Base-by-base conservation (phyloP, 2,797 vertebrate species). In the Sparidentex hasta region DNA sequence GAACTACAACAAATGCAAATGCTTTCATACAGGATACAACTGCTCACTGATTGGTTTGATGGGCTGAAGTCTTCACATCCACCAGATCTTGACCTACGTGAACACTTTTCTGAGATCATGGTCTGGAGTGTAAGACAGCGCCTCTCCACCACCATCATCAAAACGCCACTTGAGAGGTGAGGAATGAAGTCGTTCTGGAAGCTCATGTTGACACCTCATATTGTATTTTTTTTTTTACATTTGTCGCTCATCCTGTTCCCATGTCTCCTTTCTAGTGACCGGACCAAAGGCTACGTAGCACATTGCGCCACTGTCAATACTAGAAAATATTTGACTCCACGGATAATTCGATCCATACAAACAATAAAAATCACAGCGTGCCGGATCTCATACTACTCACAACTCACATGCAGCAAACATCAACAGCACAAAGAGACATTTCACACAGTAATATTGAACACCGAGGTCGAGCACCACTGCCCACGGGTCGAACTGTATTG, bases 361-460 rank as follows among this genome's bases (percentile, higher is more conserved):
- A 62, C 20, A 23, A 76, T 21, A 43, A 23, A 56, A 48, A 7
- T 5, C 48, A 50, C 38, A 47, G 20, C 7, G 56, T 33, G 23
- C n/a, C 33, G 59, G 55, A 65, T 50, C 41, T 51, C 59, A 64
- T n/a, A 33, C 23, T 44, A 3, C 64, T 80, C 51, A 46, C 17
- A 11, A 14, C 47, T 0, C 62, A 58, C 21, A 64, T 23, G 25
- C 59, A 82, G 50, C 47, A 65, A 38, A 25, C 7, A 33, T 21
- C 20, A 65, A 61, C 66, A 29, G 54, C 46, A 50, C 59, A 68
- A 20, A 71, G 64, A 25, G 6, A 20, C 18, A 62, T 71, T 78
- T 75, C 11, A 70, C 64, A 52, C 0, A 4, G 17, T 16, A 18
- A 11, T 80, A 44, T 48, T 5, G 1, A 71, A 29, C 2, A 16